phyloP scores from a whole-genome alignment of 2,888 invertebrate genomes.

The Sphecodes monilicornis region DNA sequence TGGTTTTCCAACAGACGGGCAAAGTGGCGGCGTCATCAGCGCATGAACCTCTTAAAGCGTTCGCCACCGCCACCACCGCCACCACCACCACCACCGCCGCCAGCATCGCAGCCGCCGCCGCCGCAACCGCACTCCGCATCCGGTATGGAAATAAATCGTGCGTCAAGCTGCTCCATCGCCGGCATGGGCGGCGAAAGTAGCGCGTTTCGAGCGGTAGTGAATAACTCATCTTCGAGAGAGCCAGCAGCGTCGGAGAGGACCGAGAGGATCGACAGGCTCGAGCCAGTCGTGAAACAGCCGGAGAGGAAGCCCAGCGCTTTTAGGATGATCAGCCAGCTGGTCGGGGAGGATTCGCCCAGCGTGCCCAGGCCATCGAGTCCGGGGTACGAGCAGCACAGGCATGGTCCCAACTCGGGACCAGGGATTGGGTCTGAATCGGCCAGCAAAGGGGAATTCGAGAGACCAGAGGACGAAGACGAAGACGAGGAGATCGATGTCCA shows the following conservation, averaged over 20 bases:
- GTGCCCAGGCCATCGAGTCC: slow-evolving; percentile 67
- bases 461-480: slow-evolving; percentile 75
- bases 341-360: slow-evolving; percentile 76
- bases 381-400: slow-evolving; percentile 75
- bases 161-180: slow-evolving; percentile 82
- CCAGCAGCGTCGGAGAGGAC: slow-evolving; percentile 47
- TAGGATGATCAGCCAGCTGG: slow-evolving; percentile 82
- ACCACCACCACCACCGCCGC: slow-evolving; percentile 85
- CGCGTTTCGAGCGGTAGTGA: slow-evolving; percentile 92
- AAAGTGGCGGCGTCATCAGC: slow-evolving; percentile 98
- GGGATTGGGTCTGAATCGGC: slow-evolving; percentile 32
- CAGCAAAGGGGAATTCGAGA: slow-evolving; percentile 58
- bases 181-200: slow-evolving; percentile 96
- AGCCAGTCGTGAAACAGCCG: slow-evolving; percentile 59
- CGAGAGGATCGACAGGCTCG: slow-evolving; percentile 67
- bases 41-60: slow-evolving; percentile 96
- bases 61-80: slow-evolving; percentile 86
- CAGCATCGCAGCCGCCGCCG: slow-evolving; percentile 74
- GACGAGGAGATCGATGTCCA: slow-evolving; percentile 95
- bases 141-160: slow-evolving; percentile 80
- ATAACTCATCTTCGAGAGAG: slow-evolving; percentile 84
- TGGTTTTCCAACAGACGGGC: slow-evolving; percentile 99
- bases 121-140: slow-evolving; percentile 79
- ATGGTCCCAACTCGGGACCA: slow-evolving; percentile 52
- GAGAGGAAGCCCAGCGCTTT: slow-evolving; percentile 82